Conservation (phyloP, 2,888 invertebrate species). For the Orthosia gracilis region DNA sequence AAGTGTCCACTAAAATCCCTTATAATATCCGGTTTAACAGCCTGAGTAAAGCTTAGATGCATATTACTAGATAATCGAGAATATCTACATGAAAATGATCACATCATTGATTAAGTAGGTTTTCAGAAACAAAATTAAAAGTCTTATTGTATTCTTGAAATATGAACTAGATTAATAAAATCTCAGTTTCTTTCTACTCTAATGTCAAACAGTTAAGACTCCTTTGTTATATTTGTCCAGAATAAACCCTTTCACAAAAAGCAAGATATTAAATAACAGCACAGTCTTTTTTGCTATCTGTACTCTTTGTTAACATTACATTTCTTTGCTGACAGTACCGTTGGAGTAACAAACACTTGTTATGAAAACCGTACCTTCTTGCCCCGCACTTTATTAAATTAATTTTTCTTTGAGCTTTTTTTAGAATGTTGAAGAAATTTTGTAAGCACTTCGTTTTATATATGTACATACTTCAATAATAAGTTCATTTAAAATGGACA, state of each 20-base stretch:
- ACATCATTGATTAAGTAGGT: no score
- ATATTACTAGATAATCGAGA: no score
- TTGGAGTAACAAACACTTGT: conserved; percentile 34
- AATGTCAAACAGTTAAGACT: background rate
- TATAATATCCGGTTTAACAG: no score
- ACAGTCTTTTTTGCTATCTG: conserved; percentile 18
- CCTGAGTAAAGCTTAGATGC: no score
- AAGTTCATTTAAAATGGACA: no score
- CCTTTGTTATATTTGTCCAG: background rate
- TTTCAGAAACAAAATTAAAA: no score
- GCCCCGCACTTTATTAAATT: conserved; percentile 35
- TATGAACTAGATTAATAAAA: background rate
- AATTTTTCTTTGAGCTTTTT: conserved; percentile 49
- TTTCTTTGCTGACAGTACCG: conserved; percentile 24
- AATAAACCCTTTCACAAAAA: conserved; percentile 1
- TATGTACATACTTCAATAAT: no score
- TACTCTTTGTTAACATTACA: conserved; percentile 13
- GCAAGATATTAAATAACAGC: conserved; percentile 1
- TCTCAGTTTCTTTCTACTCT: background rate
- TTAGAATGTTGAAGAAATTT: conserved; percentile 4
- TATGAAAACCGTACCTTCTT: conserved; percentile 26
- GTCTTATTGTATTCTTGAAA: no score
- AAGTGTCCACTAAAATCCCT: no score
- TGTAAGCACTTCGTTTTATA: background rate
- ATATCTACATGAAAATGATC: no score